Base-by-base conservation (phyloP, 2,797 vertebrate genomes). In the Percopsis omiscomaycus region DNA sequence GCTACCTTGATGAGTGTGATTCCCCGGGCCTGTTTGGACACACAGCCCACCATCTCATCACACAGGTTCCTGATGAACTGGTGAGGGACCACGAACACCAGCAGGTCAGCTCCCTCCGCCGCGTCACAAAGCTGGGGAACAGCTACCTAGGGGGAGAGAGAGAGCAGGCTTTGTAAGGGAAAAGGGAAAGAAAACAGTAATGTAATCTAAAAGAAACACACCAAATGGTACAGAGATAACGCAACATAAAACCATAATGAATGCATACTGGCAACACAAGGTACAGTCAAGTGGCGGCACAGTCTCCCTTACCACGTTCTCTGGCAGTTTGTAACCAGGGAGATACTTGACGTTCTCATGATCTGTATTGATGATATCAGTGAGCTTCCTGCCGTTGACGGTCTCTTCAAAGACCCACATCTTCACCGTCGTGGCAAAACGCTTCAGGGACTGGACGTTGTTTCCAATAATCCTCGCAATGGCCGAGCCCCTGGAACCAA, bases 391-490 rank as follows among this genome's bases (percentile, higher is more conserved):
- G 52, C 94, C 95, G 27, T 95, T 86, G 68, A 98, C 53, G 0
- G 86, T 91, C 84, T 98, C 95, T 81, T 98, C 95, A 47, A 91
- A 97, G 67, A 97, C 95, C 96, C 95, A 97, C 96, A 98, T 96
- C 68, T 94, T 95, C 77, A 98, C 95, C 0, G 91, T 94, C 68
- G 92, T 86, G 70, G 94, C 92, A 71, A 98, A 96, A 63, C 85
- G 92, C 60, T 93, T 86, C 71, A 94, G 61, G 0, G 86, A 89
- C 74, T 87, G 90, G 55, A 93, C 94, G 81, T 98, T 97, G 27
- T 81, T 84, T 45, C 95, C 96, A 70, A 98, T 84, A 58, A 97
- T 96, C 88, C 93, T 94, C 51, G 95, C 95, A 69, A 98, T 92
- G 0, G 95, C 95, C 64, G 95, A 97, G 15, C 95, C 95, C 95